These are phyloP conservation scores for Euzophera pinguis DNA, from an alignment of 2,888 invertebrate genomes.

Conservation along the genomic window DNA sequence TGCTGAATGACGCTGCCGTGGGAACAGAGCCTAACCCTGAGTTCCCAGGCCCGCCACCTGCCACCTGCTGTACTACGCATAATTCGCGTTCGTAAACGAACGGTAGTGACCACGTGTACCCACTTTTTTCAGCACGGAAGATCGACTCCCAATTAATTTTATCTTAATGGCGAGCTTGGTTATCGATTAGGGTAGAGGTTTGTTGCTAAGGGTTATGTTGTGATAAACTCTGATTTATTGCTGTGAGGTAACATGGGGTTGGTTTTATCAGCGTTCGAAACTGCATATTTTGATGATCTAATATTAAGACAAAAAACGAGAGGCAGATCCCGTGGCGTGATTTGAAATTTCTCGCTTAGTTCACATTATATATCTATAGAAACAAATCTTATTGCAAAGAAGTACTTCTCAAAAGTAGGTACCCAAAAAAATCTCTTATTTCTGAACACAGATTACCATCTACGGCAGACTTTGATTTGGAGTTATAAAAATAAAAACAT, in stretches of 20 bases:
- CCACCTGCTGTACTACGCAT: constrained; percentile 79
- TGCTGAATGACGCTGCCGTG: constrained; percentile 74
- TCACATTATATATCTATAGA: too few species aligned
- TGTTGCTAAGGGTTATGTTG: constrained; percentile 19
- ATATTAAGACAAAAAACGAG: background rate
- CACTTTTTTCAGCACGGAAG: constrained; percentile 72
- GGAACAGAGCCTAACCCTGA: constrained; percentile 71
- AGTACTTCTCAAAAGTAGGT: too few species aligned
- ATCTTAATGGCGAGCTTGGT: constrained; percentile 51
- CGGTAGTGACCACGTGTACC: constrained; percentile 79
- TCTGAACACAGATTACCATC: too few species aligned
- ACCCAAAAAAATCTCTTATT: too few species aligned
- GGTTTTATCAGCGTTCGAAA: background rate
- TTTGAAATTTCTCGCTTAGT: background rate
- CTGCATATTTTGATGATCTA: background rate
- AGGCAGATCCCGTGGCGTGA: too few species aligned
- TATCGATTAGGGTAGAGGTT: background rate
- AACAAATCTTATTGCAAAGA: too few species aligned
- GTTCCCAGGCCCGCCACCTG: constrained; percentile 71
- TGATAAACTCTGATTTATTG: constrained; percentile 1
- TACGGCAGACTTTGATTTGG: too few species aligned
- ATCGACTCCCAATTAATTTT: constrained; percentile 71
- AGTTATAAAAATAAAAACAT: too few species aligned
- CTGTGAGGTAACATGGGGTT: constrained; percentile 8
- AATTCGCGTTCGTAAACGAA: constrained; percentile 79